Base-by-base conservation (phyloP, 2,113 vertebrate species). In the Tichodroma muraria region DNA sequence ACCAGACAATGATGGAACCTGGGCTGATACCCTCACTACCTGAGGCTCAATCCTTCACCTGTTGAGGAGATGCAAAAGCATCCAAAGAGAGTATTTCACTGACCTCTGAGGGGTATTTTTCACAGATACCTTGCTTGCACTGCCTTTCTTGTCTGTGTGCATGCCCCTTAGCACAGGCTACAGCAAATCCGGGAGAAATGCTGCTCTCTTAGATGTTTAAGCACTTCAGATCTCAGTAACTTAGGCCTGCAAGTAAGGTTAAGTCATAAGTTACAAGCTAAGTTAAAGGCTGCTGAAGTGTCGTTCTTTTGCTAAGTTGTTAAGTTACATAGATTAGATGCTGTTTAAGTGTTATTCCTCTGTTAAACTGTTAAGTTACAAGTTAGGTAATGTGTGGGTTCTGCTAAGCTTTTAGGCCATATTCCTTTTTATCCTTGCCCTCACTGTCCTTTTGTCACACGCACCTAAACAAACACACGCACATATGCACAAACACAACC, bases 1-100 rank as follows among this genome's bases (percentile, higher is more conserved):
- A 3, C 28, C 2, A 5, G 30, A 21, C 0, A 0, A 21, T 6
- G 2, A 11, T 28, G 52, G 24, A 18, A 17, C 20, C 30, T 40
- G 60, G 35, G 42, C 15, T 40, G 35, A 42, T 11, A n/a, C 6
- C 24, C 30, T 56, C 19, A 10, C 15, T 33, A 28, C 10, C 13
- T 8, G 38, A 59, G 71, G 37, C 45, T 68, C 44, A 31, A 11
- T 22, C 35, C 21, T 85, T 42, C 0, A 1, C 33, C 53, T 17
- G 2, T 22, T 27, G 37, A 22, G 37, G 33, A 35, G 33, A 52
- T 15, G 33, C 14, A 44, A 52, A 59, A 13, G 45, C 22, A 33
- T 15, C 22, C 23, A 14, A 20, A 52, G 9, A 12, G 17, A 66
- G 31, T 8, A 8, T 68, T 77, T 68, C 63, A 37, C 53, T 22